Evolutionary conservation across 2,888 invertebrate species (phyloP), one percentile per base, ranked within the genome.

Genomic region (Platycnemis pennipes): DNA sequence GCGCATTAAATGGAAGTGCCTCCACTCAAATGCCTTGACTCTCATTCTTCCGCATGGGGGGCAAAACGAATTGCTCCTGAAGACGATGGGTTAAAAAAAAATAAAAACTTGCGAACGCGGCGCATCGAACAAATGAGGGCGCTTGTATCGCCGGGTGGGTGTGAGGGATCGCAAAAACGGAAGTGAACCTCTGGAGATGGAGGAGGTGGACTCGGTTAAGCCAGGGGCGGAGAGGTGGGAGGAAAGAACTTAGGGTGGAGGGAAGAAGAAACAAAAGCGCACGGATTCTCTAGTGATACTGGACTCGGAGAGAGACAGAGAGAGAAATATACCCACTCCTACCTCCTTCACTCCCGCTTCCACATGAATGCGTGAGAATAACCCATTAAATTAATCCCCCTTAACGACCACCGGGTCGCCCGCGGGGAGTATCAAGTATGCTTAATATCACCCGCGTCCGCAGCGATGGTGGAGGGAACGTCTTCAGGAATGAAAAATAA

Each of bases 351-450:
- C 37, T 45, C 44, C 63, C 26, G 42, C 37, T 56, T 46, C 26
- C 63, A 13, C 26, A 44, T 91, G 26, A 37, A 63, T 91, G 89
- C 89, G 56, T 89, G 89, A 56, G 89, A 89, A 42, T 63, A 44
- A 44, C 31, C 63, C 63, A 91, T 91, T 91, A 63, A 91, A 91
- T 91, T 91, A 63, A 91, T 63, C 22, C 63, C 45, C 63, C 91
- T 5, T 37, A 87, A 44, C 26, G 45, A 26, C n/a, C 46, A 77
- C n/a, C 31, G 37, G 8, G 13, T 77, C 77, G 77, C 77, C 77
- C 13, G 77, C 77, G 31, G 77, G 77, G 4, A 37, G 37, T 37
- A 37, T 77, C 77, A 37, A 77, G 77, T 1, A 8, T 37, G 77
- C 77, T 77, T 77, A 77, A 77, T 37, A 77, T 37, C 69, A 37